Percentiles rank a stretch among this genome's conserved stretches.
These are phyloP conservation scores for Dromaius novaehollandiae DNA, from an alignment of 2,113 vertebrate genomes.

Conservation along the genomic window DNA sequence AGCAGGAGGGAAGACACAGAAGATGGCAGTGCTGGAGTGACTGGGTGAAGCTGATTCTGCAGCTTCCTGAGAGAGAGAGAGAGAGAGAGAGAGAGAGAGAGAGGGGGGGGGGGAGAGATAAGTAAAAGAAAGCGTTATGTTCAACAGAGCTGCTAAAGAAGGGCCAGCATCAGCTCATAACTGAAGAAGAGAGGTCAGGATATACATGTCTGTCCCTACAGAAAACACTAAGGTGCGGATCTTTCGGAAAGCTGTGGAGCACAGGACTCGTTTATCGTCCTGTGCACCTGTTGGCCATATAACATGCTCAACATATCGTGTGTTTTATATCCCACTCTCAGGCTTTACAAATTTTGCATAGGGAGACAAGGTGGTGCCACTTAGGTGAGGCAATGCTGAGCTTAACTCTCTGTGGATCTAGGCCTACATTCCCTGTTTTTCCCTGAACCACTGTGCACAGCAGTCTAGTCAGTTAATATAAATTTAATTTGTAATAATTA, in stretches of 20 bases:
- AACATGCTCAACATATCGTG: rapidly evolving
- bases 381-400: rapidly evolving
- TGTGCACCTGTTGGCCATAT: not conserved
- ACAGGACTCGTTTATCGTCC: not conserved
- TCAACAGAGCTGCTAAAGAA: not conserved
- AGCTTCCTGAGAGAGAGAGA: no score
- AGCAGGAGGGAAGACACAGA: no score
- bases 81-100: no score
- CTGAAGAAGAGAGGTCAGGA: not conserved
- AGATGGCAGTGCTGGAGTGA: no score
- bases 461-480: conserved; percentile 35
- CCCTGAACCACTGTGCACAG: not conserved
- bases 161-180: rapidly evolving
- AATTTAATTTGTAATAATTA: conserved; percentile 63
- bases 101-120: no score
- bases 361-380: not conserved
- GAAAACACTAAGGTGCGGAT: not conserved
- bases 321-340: not conserved
- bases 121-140: not conserved
- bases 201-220: rapidly evolving
- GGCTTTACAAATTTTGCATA: not conserved
- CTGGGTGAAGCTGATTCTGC: no score
- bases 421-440: not conserved
- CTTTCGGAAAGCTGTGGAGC: not conserved
- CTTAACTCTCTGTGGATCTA: not conserved